A percentile compares a stretch with the other conserved stretches of the same genome.
These are phyloP conservation scores for Apodemia mormo DNA, from an alignment of 2,888 invertebrate genomes.

Conservation along the genomic window DNA sequence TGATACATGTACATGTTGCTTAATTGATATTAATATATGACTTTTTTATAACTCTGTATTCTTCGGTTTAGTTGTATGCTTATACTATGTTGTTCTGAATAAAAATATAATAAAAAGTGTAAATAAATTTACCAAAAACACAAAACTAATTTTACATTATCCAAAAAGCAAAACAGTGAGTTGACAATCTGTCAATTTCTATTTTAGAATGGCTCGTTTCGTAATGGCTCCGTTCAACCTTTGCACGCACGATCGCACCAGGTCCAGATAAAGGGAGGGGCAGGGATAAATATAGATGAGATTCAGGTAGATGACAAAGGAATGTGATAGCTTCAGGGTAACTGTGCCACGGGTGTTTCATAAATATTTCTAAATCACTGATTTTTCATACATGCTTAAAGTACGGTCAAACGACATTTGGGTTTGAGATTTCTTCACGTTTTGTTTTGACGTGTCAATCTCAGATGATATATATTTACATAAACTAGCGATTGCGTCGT, in stretches of 20 bases:
- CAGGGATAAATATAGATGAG: conserved; percentile 39
- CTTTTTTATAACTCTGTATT: too few relatives aligned
- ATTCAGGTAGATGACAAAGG: conserved; percentile 27
- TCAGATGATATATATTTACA: not conserved
- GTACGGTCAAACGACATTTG: conserved; percentile 9
- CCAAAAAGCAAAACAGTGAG: conserved; percentile 3
- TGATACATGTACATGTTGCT: too few relatives aligned
- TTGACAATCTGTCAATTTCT: conserved; percentile 28
- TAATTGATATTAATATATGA: too few relatives aligned
- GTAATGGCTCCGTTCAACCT: conserved; percentile 45
- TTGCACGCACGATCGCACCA: conserved; percentile 58
- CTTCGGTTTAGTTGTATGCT: too few relatives aligned
- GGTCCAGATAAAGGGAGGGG: conserved; percentile 47
- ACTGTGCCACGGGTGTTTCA: conserved; percentile 14
- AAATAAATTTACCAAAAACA: too few relatives aligned
- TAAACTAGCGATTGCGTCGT: too few relatives aligned
- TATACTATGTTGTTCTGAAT: too few relatives aligned
- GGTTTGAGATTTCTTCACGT: not conserved
- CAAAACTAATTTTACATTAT: not conserved
- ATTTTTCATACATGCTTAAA: conserved; percentile 15
- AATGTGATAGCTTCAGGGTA: conserved; percentile 16
- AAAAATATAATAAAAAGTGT: too few relatives aligned
- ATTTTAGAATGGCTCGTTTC: conserved; percentile 30
- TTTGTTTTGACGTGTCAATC: not conserved
- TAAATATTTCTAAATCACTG: conserved; percentile 14